These are phyloP conservation scores for Lamproptera curius DNA, from an alignment of 2,888 invertebrate genomes.

Conservation along the genomic window DNA sequence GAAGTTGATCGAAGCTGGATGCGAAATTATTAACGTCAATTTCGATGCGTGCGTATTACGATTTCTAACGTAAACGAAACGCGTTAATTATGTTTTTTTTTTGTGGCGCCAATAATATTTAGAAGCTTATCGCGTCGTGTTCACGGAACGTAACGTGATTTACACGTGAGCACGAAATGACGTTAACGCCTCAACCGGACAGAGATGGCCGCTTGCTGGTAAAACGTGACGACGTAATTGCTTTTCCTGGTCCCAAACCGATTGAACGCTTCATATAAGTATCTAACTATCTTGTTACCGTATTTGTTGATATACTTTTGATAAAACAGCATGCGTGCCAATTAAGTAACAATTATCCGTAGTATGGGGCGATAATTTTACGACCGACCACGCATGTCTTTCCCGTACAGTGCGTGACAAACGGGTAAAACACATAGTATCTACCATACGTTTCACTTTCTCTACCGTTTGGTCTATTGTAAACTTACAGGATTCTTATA, in stretches of 20 bases:
- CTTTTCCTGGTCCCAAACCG: slow-evolving; percentile 9
- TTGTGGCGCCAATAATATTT: slow-evolving; percentile 54
- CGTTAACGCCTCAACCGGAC: slow-evolving; percentile 31
- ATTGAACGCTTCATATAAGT: too few relatives aligned
- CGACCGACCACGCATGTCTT: too few relatives aligned
- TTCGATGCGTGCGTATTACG: slow-evolving; percentile 69
- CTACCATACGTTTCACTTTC: too few relatives aligned
- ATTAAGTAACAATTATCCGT: neutral
- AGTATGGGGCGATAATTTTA: too few relatives aligned
- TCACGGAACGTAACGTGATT: slow-evolving; percentile 60
- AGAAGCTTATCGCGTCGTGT: slow-evolving; percentile 63
- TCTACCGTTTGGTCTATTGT: too few relatives aligned
- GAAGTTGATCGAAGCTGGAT: too few relatives aligned
- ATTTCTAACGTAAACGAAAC: slow-evolving; percentile 72
- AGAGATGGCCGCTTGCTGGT: slow-evolving; percentile 10
- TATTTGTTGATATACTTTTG: neutral
- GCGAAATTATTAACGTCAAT: slow-evolving; percentile 71
- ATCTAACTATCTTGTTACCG: neutral
- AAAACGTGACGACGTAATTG: slow-evolving; percentile 20
- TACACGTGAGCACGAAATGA: slow-evolving; percentile 54
- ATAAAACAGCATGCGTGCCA: neutral
- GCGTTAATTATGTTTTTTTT: slow-evolving; percentile 61
- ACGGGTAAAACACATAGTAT: too few relatives aligned
- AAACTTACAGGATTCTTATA: too few relatives aligned
- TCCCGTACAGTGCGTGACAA: too few relatives aligned